Base-by-base conservation (phyloP, 1,140 invertebrate genomes). In the Drosophila pruinosa region DNA sequence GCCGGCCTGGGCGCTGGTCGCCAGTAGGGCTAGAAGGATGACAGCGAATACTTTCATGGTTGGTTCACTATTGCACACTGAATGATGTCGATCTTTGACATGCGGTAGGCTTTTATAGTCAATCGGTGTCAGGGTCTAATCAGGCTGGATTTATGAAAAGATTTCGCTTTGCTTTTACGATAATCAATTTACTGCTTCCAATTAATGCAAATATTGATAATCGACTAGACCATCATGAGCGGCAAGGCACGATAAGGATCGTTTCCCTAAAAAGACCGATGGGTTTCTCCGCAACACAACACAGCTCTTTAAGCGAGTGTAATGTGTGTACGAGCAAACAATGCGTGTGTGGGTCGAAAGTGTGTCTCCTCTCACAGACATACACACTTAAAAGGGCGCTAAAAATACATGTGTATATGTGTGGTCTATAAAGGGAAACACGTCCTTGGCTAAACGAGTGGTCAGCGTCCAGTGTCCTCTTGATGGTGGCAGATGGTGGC, bases 1-100 rank as follows among this genome's bases (percentile, higher is more conserved):
- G 19, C 38, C 59, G 4, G 67, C 89, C 10, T 89, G 77, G 50
- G 62, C 71, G 28, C 43, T 57, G 54, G 67, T 79, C 28, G 72
- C 72, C 26, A 89, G 28, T 39, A 79, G 59, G 24, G 72, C 78
- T 6, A 90, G 6, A 4, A 89, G 34, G 7, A 77, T 72, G 6
- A 89, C 28, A 41, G 75, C 54, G 31, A 90, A 48, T 50, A 90
- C 64, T 63, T 90, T 90, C 89, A 90, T 90, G 72, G 45, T 81
- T 17, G 26, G 24, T 31, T 41, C 15, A 45, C 12, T 45, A 54
- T 34, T 62, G 22, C 22, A 52, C 45, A 7, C 10, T n/a, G 28
- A 43, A 21, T 64, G 47, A 50, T 52, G n/a, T 38, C 10, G 10
- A 1, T 41, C 4, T 0, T 19, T 31, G 8, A 21, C 39, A 10